These are phyloP conservation scores for Porites evermanni DNA, from an alignment of 92 coral and sea anemone species.

Conservation along the genomic window DNA sequence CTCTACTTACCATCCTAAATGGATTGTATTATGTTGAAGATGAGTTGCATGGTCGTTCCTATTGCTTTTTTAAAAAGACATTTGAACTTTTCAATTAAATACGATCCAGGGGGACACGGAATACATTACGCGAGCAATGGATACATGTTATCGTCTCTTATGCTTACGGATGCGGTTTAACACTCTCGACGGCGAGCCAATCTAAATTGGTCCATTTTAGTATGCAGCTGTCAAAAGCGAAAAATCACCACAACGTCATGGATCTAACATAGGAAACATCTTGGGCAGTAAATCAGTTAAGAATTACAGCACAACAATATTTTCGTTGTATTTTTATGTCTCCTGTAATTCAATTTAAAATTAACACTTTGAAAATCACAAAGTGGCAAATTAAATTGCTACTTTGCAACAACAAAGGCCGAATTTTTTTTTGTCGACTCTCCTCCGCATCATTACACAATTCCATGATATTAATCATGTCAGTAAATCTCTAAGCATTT, in stretches of 20 bases:
- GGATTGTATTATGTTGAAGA: not conserved
- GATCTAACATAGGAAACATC: not conserved
- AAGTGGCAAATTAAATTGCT: slow-evolving; percentile 11
- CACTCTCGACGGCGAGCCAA: slow-evolving; percentile 25
- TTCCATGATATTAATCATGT: not conserved
- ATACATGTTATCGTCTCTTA: slow-evolving; percentile 1
- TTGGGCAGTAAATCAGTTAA: not conserved
- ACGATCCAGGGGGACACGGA: not conserved
- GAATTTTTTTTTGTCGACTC: not conserved
- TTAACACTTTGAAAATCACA: not conserved
- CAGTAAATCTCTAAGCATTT: slow-evolving; percentile 24
- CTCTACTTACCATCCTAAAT: not conserved
- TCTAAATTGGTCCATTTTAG: slow-evolving; percentile 28
- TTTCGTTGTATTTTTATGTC: not conserved
- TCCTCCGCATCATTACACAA: slow-evolving; percentile 30
- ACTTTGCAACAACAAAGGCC: slow-evolving; percentile 10
- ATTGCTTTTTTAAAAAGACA: not conserved
- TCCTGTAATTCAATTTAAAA: slow-evolving; percentile 1
- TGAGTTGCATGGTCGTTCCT: not conserved
- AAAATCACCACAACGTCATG: not conserved
- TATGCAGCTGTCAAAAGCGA: slow-evolving; percentile 36
- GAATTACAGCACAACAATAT: not conserved
- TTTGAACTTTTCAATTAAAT: slow-evolving; percentile 14
- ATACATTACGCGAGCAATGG: slow-evolving; percentile 15
- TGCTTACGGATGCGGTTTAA: slow-evolving; percentile 36